phyloP scores from a whole-genome alignment of 2,888 invertebrate genomes.

The Actias luna region DNA sequence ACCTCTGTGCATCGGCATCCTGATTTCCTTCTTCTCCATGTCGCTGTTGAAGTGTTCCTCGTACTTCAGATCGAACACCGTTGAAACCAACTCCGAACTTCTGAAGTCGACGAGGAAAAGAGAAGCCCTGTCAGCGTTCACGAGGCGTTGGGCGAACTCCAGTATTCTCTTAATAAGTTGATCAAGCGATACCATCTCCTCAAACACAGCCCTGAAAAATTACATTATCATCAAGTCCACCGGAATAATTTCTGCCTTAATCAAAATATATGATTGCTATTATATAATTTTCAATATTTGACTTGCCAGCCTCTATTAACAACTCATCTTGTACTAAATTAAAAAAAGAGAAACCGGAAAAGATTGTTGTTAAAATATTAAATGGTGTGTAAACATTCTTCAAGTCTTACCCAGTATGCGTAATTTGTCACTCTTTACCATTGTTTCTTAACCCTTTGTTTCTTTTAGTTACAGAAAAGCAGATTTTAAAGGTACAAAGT shows the following conservation, averaged over 20 bases:
- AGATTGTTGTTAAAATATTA: too few species aligned
- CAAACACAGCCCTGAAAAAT: constrained; percentile 88
- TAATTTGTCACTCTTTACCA: too few species aligned
- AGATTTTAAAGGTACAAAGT: background rate
- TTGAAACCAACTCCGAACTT: constrained; percentile 89
- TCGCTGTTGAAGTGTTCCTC: constrained; percentile 48
- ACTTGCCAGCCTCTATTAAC: too few species aligned
- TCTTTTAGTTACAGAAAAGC: background rate
- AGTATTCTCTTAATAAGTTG: constrained; percentile 90
- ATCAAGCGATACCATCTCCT: constrained; percentile 93
- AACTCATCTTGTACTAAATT: too few species aligned
- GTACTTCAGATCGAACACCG: constrained; percentile 87
- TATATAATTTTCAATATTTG: too few species aligned
- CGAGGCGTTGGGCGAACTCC: constrained; percentile 90
- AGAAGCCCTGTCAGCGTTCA: constrained; percentile 92
- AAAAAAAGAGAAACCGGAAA: too few species aligned
- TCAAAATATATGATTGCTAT: too few species aligned
- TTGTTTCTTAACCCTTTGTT: too few species aligned
- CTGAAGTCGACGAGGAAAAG: constrained; percentile 89
- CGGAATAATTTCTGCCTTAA: too few species aligned
- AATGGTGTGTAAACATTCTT: too few species aligned
- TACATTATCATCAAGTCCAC: constrained; percentile 22
- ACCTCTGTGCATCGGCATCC: constrained; percentile 89
- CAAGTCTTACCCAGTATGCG: too few species aligned
- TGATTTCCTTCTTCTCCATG: constrained; percentile 76